Percentiles rank a stretch among this genome's conserved stretches.
Conservation (phyloP, 2,113 vertebrate species). For the Malurus elegans region DNA sequence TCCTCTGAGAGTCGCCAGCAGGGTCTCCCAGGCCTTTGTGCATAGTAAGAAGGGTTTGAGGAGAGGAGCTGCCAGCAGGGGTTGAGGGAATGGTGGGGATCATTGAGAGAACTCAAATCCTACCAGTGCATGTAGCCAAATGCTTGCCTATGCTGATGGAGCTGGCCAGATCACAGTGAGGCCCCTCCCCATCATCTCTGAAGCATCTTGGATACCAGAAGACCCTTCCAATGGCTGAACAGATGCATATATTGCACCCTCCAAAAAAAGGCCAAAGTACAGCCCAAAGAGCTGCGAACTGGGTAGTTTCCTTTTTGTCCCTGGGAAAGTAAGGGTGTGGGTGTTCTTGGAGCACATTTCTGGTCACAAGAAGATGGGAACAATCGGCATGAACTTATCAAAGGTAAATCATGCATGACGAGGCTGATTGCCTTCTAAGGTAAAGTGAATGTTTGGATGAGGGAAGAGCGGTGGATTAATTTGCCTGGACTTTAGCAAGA, state of each 20-base stretch:
- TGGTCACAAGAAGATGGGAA: not conserved
- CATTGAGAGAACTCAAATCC: not conserved
- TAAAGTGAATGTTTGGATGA: not conserved
- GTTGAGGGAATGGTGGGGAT: not conserved
- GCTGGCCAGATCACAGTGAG: not conserved
- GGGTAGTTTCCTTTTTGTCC: not conserved
- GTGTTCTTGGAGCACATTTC: not conserved
- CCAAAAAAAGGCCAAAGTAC: not conserved
- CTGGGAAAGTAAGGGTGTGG: not conserved
- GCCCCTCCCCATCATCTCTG: not conserved
- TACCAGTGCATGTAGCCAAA: not conserved
- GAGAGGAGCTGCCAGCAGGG: not conserved
- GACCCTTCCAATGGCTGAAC: not conserved
- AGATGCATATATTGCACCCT: not conserved
- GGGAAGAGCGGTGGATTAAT: not conserved
- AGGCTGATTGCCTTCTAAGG: not conserved
- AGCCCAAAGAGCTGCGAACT: not conserved
- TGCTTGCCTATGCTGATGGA: not conserved
- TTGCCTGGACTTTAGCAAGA: not conserved
- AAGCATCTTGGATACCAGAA: not conserved
- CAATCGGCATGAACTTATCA: not conserved
- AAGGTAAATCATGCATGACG: not conserved
- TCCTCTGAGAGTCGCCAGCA: not conserved
- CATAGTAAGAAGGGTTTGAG: not conserved
- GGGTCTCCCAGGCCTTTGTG: not conserved